These are phyloP conservation scores for Grammomys surdaster DNA, from an alignment of 2,113 vertebrate species.

Conservation along the genomic window DNA sequence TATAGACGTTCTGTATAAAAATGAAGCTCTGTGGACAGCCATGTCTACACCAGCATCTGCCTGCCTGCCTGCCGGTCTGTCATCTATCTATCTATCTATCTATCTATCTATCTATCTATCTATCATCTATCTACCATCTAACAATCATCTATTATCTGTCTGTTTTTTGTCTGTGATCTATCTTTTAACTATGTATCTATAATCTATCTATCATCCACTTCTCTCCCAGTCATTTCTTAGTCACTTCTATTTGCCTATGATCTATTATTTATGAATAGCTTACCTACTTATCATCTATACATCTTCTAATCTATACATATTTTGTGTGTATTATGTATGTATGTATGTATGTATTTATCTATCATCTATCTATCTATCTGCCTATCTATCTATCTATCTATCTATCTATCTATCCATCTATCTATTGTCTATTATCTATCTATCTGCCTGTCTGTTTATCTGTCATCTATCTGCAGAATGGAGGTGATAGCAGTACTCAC, in stretches of 20 bases:
- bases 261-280: not conserved
- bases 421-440: not conserved
- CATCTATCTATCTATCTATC: not conserved
- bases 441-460: too few species aligned
- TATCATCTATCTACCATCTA: too few species aligned
- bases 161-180: not conserved
- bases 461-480: not conserved
- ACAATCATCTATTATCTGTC: not conserved
- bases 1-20: not conserved
- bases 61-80: too few species aligned
- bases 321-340: not conserved
- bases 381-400: not conserved
- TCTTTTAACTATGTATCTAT: not conserved
- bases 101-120: not conserved
- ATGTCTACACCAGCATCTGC: not conserved
- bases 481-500: fast-evolving
- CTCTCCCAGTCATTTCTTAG: not conserved
- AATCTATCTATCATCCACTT: not conserved
- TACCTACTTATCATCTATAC: not conserved
- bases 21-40: not conserved
- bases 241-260: not conserved
- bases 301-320: not conserved
- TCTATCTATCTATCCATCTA: not conserved
- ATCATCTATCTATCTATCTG: not conserved
- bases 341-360: too few species aligned